Evolutionary conservation across 2,888 invertebrate species (phyloP), one percentile per base, ranked within the genome.

Genomic region (Lamellibrachia satsuma): DNA sequence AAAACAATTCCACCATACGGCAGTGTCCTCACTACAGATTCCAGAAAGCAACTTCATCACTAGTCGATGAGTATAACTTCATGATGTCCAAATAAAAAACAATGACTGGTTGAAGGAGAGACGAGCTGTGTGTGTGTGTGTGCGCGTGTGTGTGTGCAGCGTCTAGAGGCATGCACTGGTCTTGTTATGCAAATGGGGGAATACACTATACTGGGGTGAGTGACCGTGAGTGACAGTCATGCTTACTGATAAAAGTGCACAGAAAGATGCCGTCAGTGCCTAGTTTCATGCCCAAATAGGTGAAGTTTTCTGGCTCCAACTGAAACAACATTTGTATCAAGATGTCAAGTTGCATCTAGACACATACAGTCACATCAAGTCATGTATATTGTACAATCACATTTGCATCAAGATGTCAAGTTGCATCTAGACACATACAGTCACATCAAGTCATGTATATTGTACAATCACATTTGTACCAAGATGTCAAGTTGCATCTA

Each of bases 241-340:
- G 94, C 97, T 97, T 97, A 98, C 98, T 98, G 95, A 98, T 97
- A 97, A 99, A 99, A 90, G 98, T 98, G 94, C 98, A 98, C 94
- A 98, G 97, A 97, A 99, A 99, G 98, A 98, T 98, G 95, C 98
- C 98, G 96, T 99, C 99, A 57, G 98, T 98, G 94, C 99, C 99
- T 92, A 99, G 97, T 93, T 95, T 94, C 92, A 98, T 97, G 95
- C 98, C 98, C 75, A 75, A 22, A 75, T 75, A 75, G 75, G 75
- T 75, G 75, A 75, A 75, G 75, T 75, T 75, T 15, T 75, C 75
- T 15, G 75, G 75, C 75, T 75, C 75, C 75, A 75, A 4, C 75
- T 75, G 75, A 75, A 75, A 75, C 75, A 75, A 15, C 22, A 75
- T 15, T 75, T 22, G 75, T 6, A 75, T 75, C 75, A 75, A 22